phyloP scores from a whole-genome alignment of 2,797 vertebrate genomes.

The Sebastes elongatus region DNA sequence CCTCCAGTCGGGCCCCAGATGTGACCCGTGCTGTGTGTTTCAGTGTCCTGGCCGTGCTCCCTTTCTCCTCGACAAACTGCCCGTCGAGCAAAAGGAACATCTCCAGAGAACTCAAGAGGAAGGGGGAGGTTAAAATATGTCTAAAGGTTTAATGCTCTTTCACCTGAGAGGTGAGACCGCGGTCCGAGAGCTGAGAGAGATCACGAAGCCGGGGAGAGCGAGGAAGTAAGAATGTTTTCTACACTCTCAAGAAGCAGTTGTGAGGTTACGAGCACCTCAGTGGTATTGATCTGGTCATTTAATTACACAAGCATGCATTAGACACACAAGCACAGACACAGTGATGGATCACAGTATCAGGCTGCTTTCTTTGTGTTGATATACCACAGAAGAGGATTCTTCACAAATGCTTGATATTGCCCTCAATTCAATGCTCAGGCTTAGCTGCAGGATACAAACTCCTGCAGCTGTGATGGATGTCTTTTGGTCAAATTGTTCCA shows the following conservation, averaged over 20 bases:
- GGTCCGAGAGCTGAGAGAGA: neutral
- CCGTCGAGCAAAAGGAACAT: conserved; percentile 7
- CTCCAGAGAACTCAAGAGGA: conserved; percentile 49
- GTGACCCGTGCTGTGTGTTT: conserved; percentile 46
- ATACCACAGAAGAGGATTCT: neutral
- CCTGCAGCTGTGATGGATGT: neutral
- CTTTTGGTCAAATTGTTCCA: neutral
- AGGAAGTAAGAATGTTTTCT: conserved; percentile 72
- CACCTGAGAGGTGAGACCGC: conserved; percentile 76
- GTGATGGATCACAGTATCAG: conserved; percentile 42
- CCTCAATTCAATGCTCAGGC: neutral
- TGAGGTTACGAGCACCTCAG: conserved; percentile 81
- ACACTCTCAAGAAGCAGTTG: conserved; percentile 80
- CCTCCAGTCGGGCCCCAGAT: conserved; percentile 43
- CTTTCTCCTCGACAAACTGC: conserved; percentile 12
- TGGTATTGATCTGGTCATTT: conserved; percentile 91
- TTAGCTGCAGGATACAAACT: neutral
- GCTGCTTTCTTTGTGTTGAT: conserved; percentile 9
- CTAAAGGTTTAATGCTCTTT: conserved; percentile 90
- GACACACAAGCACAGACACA: conserved; percentile 30
- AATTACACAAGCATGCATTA: conserved; percentile 82
- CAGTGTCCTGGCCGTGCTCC: conserved; percentile 33
- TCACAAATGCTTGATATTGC: neutral
- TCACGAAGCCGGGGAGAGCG: neutral
- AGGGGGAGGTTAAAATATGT: conserved; percentile 88